Conservation (phyloP, 2,888 invertebrate genomes). For the Lasioglossum pauxillum region DNA sequence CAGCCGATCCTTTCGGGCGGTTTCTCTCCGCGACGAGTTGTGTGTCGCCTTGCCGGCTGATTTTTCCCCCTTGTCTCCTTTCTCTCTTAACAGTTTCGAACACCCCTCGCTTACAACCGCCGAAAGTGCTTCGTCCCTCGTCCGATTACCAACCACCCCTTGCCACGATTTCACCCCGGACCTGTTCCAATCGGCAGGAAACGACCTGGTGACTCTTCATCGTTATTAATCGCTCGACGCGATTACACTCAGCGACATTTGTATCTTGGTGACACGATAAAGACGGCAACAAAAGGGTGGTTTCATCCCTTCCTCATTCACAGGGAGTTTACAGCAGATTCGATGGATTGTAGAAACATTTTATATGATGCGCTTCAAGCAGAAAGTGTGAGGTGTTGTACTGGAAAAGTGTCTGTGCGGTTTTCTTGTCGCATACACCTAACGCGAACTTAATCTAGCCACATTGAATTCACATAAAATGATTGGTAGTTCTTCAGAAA, state of each 20-base stretch:
- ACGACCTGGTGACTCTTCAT: conserved; percentile 36
- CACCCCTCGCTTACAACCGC: conserved; percentile 37
- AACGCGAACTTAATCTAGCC: not conserved
- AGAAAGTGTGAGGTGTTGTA: not conserved
- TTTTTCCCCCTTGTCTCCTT: conserved; percentile 50
- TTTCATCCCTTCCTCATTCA: too few relatives aligned
- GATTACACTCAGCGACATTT: conserved; percentile 53
- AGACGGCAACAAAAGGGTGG: not conserved
- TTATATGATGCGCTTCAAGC: not conserved
- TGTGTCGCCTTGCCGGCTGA: conserved; percentile 38
- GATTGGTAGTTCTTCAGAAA: too few relatives aligned
- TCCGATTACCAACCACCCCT: not conserved
- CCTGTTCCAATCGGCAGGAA: conserved; percentile 20
- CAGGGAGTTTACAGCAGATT: not conserved
- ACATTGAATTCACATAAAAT: not conserved
- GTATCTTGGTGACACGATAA: conserved; percentile 29
- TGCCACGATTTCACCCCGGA: not conserved
- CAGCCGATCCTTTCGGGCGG: conserved; percentile 56
- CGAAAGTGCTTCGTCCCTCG: conserved; percentile 35
- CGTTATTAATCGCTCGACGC: conserved; percentile 60
- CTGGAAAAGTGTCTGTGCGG: not conserved
- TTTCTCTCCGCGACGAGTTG: conserved; percentile 39
- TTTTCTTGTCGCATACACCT: not conserved
- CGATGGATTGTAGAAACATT: not conserved
- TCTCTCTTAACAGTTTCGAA: conserved; percentile 46